phyloP scores from a whole-genome alignment of 1,140 invertebrate species.

The Ostrea edulis region DNA sequence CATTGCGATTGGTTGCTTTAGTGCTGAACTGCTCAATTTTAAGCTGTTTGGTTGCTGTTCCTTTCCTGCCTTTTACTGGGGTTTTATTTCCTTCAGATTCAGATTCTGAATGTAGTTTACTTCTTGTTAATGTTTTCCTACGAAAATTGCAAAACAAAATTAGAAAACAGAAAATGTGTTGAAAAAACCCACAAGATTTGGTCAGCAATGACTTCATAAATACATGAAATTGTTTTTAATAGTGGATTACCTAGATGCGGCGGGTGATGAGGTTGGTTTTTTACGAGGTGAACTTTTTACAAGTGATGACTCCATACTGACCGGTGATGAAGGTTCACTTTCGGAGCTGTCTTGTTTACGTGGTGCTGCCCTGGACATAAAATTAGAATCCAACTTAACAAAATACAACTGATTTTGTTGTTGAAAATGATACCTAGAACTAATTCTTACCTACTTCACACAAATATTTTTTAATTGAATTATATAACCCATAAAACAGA shows the following conservation, averaged over 20 bases:
- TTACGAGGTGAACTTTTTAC: conserved; percentile 45
- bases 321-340: conserved; percentile 44
- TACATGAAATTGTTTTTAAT: neutral
- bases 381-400: conserved; percentile 6
- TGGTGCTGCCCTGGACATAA: conserved; percentile 39
- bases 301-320: conserved; percentile 41
- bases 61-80: neutral
- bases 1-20: conserved; percentile 51
- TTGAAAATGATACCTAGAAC: too few species aligned
- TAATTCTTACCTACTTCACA: too few species aligned
- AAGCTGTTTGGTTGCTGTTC: conserved; percentile 44
- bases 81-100: conserved; percentile 6
- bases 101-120: conserved; percentile 31
- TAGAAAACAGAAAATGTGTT: too few species aligned
- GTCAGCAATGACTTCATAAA: neutral
- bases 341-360: conserved; percentile 47
- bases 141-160: neutral
- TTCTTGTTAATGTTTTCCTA: conserved; percentile 44
- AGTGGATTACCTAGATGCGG: conserved; percentile 46
- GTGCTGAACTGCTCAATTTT: conserved; percentile 52
- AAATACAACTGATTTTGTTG: too few species aligned
- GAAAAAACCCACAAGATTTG: neutral
- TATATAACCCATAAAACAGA: too few species aligned
- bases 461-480: too few species aligned
- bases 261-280: conserved; percentile 50